Evolutionary conservation across 2,888 invertebrate species (phyloP).

Genomic region (Eledona agricola): DNA sequence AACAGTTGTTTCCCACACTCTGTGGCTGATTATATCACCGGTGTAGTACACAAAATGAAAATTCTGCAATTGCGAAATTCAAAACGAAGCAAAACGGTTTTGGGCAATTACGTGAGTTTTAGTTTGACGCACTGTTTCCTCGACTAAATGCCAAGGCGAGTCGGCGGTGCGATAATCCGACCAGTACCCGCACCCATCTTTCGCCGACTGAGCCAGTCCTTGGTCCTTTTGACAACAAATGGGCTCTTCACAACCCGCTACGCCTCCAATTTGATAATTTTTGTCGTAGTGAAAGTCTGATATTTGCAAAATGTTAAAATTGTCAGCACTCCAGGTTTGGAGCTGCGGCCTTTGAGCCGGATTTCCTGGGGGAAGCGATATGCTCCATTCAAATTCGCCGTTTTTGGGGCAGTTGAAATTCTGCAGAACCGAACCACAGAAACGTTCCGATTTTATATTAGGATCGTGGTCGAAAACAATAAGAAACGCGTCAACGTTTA

Average conservation of each 20-base stretch:
- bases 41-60: conserved; percentile 80
- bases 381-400: conserved; percentile 45
- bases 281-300: conserved; percentile 86
- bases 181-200: conserved; percentile 76
- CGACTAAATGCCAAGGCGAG: conserved; percentile 72
- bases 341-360: conserved; percentile 17
- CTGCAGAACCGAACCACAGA: conserved; percentile 69
- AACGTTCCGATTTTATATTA: conserved; percentile 63
- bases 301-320: conserved; percentile 70
- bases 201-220: conserved; percentile 57
- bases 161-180: conserved; percentile 84
- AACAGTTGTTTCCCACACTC: conserved; percentile 84
- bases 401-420: conserved; percentile 49
- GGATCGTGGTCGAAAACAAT: conserved; percentile 68
- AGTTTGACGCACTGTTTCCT: conserved; percentile 64
- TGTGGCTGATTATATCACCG: conserved; percentile 88
- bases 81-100: neutral
- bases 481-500: conserved; percentile 63
- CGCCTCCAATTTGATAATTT: conserved; percentile 72
- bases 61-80: too few species aligned
- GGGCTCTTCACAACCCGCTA: conserved; percentile 78
- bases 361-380: conserved; percentile 45
- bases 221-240: conserved; percentile 78
- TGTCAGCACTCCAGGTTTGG: neutral
- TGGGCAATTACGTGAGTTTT: conserved; percentile 10